Percentiles rank a stretch among this genome's conserved stretches.
Conservation (phyloP, 2,113 vertebrate species). For the Prinia subflava region DNA sequence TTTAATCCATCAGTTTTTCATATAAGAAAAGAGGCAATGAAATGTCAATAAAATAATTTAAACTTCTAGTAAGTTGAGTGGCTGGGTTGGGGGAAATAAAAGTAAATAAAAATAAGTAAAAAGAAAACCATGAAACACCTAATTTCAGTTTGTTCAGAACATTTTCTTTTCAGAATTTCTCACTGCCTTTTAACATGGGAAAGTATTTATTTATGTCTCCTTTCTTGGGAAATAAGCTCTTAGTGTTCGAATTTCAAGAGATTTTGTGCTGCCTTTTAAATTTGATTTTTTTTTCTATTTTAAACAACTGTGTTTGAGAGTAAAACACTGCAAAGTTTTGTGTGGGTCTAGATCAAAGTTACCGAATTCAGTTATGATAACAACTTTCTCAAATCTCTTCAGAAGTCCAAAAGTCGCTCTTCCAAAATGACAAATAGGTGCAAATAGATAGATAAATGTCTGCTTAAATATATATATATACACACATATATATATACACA, state of each 20-base stretch:
- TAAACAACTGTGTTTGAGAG: not conserved
- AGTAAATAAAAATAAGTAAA: not conserved
- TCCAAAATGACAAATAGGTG: not conserved
- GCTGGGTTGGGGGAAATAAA: rapidly evolving
- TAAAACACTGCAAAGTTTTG: not conserved
- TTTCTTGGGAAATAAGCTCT: not conserved
- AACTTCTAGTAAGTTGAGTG: not conserved
- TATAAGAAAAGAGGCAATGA: not conserved
- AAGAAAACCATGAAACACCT: not conserved
- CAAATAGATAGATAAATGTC: not conserved
- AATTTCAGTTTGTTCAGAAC: not conserved
- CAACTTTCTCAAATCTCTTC: not conserved
- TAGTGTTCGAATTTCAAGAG: not conserved
- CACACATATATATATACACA: not conserved
- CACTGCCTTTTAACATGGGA: not conserved
- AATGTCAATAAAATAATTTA: not conserved
- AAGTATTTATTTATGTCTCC: not conserved
- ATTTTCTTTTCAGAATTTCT: not conserved
- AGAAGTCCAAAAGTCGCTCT: not conserved
- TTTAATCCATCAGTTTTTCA: not conserved
- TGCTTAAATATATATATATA: not conserved
- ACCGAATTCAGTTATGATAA: not conserved
- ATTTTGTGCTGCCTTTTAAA: not conserved
- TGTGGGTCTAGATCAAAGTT: not conserved
- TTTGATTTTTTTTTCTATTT: not conserved